A percentile compares a stretch with the other conserved stretches of the same genome.
Evolutionary conservation across 2,113 vertebrate genomes (phyloP).

Genomic region (Ovibos moschatus): DNA sequence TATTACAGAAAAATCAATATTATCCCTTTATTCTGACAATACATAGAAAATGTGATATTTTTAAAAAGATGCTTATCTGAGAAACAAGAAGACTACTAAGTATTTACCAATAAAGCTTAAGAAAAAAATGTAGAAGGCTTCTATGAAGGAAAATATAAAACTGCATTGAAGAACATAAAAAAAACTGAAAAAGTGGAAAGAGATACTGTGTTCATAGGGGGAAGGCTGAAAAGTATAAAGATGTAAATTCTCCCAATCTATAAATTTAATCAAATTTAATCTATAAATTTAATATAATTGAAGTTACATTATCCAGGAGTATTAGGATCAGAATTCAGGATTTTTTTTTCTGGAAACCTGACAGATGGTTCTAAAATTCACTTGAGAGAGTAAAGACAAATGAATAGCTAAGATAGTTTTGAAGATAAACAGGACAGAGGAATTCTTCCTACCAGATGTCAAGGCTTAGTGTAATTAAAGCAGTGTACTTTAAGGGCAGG

Average conservation of each 20-base stretch:
- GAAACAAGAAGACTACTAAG: not conserved
- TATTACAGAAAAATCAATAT: not conserved
- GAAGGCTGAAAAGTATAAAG: not conserved
- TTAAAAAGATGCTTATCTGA: not conserved
- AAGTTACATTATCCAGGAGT: not conserved
- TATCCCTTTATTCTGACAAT: not conserved
- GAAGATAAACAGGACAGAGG: not conserved
- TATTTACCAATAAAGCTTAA: not conserved
- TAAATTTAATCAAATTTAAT: not conserved
- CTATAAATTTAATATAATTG: not conserved
- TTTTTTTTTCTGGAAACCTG: slow-evolving; percentile 27
- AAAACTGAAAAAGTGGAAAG: not conserved
- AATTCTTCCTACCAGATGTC: not conserved
- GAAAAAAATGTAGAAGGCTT: not conserved
- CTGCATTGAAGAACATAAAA: not conserved
- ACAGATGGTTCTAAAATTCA: not conserved
- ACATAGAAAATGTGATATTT: not conserved
- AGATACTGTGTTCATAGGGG: not conserved
- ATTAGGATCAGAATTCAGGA: not conserved
- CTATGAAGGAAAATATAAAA: not conserved
- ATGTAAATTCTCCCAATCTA: not conserved
- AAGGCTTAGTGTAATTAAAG: not conserved
- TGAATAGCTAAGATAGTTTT: not conserved
- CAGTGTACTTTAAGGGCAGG: not conserved
- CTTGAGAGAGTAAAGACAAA: not conserved